phyloP scores from a whole-genome alignment of 2,888 invertebrate species.

The Endotricha flammealis region DNA sequence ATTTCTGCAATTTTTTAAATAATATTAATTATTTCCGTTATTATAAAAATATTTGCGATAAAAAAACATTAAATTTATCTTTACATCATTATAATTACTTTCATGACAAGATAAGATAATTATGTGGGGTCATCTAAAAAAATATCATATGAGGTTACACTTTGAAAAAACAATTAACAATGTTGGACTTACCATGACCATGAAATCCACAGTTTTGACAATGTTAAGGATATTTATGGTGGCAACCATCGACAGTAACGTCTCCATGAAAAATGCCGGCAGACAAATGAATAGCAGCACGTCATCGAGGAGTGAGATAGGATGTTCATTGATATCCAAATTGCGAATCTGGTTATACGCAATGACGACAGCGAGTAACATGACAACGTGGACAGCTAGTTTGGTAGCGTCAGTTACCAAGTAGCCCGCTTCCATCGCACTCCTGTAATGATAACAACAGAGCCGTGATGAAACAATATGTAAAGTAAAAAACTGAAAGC shows the following conservation, averaged over 20 bases:
- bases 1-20: too few species aligned
- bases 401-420: slow-evolving; percentile 72
- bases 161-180: too few species aligned
- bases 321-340: slow-evolving; percentile 81
- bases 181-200: slow-evolving; percentile 75
- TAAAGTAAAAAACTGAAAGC: too few species aligned
- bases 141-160: too few species aligned
- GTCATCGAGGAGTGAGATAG: slow-evolving; percentile 82
- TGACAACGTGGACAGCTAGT: slow-evolving; percentile 70
- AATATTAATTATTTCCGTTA: too few species aligned
- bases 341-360: slow-evolving; percentile 81
- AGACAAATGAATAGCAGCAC: slow-evolving; percentile 83
- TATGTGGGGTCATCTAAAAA: too few species aligned
- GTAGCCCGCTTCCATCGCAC: slow-evolving; percentile 45
- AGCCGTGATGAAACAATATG: too few species aligned
- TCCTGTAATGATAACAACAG: too few species aligned
- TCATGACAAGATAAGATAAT: too few species aligned
- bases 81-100: too few species aligned
- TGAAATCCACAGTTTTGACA: slow-evolving; percentile 69
- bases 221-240: slow-evolving; percentile 74
- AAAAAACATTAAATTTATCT: too few species aligned
- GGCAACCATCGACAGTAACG: slow-evolving; percentile 82
- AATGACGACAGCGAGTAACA: slow-evolving; percentile 78
- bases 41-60: too few species aligned
- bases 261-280: slow-evolving; percentile 85